These are phyloP conservation scores for Drosophila funebris DNA, from an alignment of 1,140 invertebrate species.

Conservation along the genomic window DNA sequence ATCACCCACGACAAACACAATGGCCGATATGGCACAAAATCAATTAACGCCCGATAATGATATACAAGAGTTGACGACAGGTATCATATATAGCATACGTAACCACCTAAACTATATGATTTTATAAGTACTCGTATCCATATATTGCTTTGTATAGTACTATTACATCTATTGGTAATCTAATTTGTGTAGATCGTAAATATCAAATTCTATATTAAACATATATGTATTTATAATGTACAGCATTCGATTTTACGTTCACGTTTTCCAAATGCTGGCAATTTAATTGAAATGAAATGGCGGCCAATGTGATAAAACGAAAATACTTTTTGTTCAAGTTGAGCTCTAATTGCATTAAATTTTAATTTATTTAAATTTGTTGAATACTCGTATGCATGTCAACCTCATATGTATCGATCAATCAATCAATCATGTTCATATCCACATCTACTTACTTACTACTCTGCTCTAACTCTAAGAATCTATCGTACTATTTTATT, in stretches of 20 bases:
- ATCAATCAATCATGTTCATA: constrained; percentile 18
- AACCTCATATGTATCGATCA: constrained; percentile 16
- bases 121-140: constrained; percentile 1
- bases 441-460: constrained; percentile 37
- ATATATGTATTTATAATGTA: constrained; percentile 34
- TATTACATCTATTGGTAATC: constrained; percentile 38
- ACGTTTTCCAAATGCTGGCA: constrained; percentile 38
- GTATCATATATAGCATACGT: constrained; percentile 56
- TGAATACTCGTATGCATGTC: constrained; percentile 47
- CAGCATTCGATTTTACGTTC: constrained; percentile 26
- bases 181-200: constrained; percentile 36
- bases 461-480: constrained; percentile 47
- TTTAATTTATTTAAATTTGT: constrained; percentile 28
- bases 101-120: constrained; percentile 17
- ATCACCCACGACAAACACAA: constrained; percentile 80
- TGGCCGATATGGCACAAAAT: constrained; percentile 79
- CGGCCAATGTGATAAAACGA: constrained; percentile 48
- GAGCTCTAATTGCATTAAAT: constrained; percentile 83
- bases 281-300: constrained; percentile 42
- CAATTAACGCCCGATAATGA: constrained; percentile 83
- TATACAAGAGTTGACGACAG: constrained; percentile 80
- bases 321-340: constrained; percentile 79
- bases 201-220: constrained; percentile 22
- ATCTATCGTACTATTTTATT: constrained; percentile 32
- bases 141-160: constrained; percentile 45